A percentile compares a stretch with the other conserved stretches of the same genome.
Conservation (phyloP, 2,888 invertebrate genomes). For the Micoletzkya japonica region DNA sequence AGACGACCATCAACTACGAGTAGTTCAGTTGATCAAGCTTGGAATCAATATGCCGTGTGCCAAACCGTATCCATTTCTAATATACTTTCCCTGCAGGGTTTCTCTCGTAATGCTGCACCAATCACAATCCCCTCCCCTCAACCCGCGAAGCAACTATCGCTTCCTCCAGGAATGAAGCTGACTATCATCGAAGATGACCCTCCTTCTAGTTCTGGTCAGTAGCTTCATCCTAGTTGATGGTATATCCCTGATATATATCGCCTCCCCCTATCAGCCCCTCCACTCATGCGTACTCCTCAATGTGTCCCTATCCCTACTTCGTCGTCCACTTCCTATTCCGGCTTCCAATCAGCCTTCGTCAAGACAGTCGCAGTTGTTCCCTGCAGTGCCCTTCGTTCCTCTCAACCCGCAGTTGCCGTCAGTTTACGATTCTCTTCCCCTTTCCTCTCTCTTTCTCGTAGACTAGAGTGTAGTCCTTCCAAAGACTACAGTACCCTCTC, state of each 20-base stretch:
- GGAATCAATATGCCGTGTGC: not conserved
- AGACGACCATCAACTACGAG: too few species aligned
- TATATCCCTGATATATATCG: too few species aligned
- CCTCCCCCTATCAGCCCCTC: not conserved
- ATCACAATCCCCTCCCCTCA: not conserved
- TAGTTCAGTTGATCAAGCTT: not conserved
- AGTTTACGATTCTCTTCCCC: not conserved
- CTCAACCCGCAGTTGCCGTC: not conserved
- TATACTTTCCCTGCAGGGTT: too few species aligned
- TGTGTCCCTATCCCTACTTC: not conserved
- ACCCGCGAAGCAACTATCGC: not conserved
- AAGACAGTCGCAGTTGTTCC: constrained; percentile 7
- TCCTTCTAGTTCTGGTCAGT: not conserved
- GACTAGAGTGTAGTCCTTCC: not conserved
- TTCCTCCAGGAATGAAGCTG: constrained; percentile 11
- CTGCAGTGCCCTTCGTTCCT: not conserved
- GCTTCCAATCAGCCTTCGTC: constrained; percentile 22
- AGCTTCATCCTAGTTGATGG: too few species aligned
- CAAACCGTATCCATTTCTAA: too few species aligned
- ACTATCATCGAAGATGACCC: constrained; percentile 5
- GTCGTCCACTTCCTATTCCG: not conserved
- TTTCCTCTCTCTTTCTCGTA: not conserved
- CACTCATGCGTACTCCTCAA: not conserved
- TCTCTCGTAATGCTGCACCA: not conserved
- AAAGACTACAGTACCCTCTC: not conserved